A percentile compares a stretch with the other conserved stretches of the same genome.
Conservation (phyloP, 1,140 invertebrate genomes). For the Eubasilissa regina region DNA sequence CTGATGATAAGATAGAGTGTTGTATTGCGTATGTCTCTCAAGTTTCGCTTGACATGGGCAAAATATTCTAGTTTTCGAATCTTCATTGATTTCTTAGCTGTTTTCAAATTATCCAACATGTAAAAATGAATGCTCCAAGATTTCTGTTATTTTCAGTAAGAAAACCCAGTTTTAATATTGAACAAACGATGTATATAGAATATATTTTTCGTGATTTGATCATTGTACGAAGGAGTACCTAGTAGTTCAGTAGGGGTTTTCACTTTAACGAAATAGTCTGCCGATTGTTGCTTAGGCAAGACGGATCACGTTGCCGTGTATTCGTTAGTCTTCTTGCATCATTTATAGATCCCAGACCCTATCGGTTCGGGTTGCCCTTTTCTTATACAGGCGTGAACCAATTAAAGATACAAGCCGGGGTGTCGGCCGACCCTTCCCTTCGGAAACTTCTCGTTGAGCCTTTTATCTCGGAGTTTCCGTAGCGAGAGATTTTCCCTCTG, state of each 20-base stretch:
- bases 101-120: no score
- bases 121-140: no score
- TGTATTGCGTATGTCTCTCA: no score
- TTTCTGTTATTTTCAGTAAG: no score
- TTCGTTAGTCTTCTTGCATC: conserved; percentile 25
- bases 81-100: no score
- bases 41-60: no score
- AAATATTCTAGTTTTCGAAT: no score
- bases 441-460: conserved; percentile 22
- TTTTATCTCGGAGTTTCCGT: conserved; percentile 35
- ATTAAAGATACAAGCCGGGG: conserved; percentile 41
- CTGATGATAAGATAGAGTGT: no score
- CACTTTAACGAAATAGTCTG: neutral
- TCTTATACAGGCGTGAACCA: conserved; percentile 23
- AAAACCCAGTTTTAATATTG: no score
- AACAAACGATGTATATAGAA: no score
- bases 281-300: neutral
- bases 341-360: conserved; percentile 14
- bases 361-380: conserved; percentile 16
- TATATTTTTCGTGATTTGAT: no score
- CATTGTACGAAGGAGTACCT: neutral
- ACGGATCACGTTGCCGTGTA: neutral
- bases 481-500: neutral
- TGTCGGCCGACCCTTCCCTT: conserved; percentile 12
- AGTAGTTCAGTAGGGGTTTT: neutral